phyloP scores from a whole-genome alignment of 2,888 invertebrate genomes.

The Drosophila tripunctata region DNA sequence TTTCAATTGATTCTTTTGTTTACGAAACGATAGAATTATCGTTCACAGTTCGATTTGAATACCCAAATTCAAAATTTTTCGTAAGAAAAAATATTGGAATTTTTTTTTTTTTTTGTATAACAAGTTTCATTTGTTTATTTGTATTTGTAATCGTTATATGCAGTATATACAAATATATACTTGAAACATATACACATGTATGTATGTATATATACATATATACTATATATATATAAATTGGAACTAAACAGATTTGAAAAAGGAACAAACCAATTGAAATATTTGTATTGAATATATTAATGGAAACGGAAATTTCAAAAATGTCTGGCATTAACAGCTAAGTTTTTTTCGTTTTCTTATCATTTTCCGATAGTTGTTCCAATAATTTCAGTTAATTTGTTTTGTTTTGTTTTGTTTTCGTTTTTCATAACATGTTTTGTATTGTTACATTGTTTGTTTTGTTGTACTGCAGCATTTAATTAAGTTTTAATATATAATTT shows the following conservation, averaged over 20 bases:
- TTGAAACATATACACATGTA: conserved; percentile 21
- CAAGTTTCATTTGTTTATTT: conserved; percentile 69
- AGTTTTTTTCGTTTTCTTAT: conserved; percentile 11
- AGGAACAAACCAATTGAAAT: conserved; percentile 19
- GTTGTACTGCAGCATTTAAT: conserved; percentile 16
- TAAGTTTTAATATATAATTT: conserved; percentile 4
- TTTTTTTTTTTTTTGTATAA: conserved; percentile 61
- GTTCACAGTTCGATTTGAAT: no score
- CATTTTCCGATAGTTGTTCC: conserved; percentile 40
- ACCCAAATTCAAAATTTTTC: no score
- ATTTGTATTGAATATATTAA: no score
- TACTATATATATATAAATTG: conserved; percentile 48
- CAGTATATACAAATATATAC: conserved; percentile 44
- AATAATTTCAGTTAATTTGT: conserved; percentile 17
- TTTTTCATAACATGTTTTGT: conserved; percentile 24
- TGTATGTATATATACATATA: conserved; percentile 46
- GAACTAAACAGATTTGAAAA: conserved; percentile 46
- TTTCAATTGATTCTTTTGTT: no score
- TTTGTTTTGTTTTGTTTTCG: conserved; percentile 24
- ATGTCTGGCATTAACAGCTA: conserved; percentile 50
- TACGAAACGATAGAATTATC: no score
- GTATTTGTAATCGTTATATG: conserved; percentile 60
- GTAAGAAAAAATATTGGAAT: neutral
- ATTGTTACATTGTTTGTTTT: conserved; percentile 10
- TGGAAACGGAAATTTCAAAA: conserved; percentile 36